Conservation (phyloP, 1,140 invertebrate genomes). For the Arctopsyche grandis region DNA sequence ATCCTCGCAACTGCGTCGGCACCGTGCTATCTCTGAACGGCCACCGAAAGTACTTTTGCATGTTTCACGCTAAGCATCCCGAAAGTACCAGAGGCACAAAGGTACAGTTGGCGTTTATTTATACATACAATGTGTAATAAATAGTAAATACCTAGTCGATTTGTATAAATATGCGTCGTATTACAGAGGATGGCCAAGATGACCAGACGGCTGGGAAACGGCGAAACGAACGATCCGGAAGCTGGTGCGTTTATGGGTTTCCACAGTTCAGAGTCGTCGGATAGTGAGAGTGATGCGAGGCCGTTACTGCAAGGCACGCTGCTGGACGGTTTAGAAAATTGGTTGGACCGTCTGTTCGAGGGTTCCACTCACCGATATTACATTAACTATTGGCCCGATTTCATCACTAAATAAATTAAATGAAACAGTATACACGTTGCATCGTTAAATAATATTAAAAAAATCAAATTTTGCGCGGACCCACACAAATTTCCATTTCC, state of each 20-base stretch:
- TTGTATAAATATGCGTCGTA: conserved; percentile 14
- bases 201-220: conserved; percentile 70
- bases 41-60: conserved; percentile 96
- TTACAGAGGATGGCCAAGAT: conserved; percentile 72
- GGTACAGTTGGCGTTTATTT: conserved; percentile 57
- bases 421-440: too few relatives aligned
- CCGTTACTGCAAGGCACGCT: conserved; percentile 71
- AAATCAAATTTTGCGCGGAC: neutral
- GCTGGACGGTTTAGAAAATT: conserved; percentile 92
- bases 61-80: conserved; percentile 95
- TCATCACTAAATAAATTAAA: conserved; percentile 76
- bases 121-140: neutral
- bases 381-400: conserved; percentile 97
- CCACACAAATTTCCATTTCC: conserved; percentile 18
- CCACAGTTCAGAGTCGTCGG: conserved; percentile 75
- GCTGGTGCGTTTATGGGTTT: conserved; percentile 85
- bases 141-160: too few relatives aligned
- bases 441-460: neutral
- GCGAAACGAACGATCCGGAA: conserved; percentile 71
- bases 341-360: conserved; percentile 96
- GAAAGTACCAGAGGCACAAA: conserved; percentile 68
- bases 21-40: conserved; percentile 97
- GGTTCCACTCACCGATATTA: conserved; percentile 94
- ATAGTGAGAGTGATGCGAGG: conserved; percentile 66
- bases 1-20: conserved; percentile 96